A percentile compares a stretch with the other conserved stretches of the same genome.
These are phyloP conservation scores for Brachyrhaphis roseni DNA, from an alignment of 2,797 vertebrate genomes.

Conservation along the genomic window DNA sequence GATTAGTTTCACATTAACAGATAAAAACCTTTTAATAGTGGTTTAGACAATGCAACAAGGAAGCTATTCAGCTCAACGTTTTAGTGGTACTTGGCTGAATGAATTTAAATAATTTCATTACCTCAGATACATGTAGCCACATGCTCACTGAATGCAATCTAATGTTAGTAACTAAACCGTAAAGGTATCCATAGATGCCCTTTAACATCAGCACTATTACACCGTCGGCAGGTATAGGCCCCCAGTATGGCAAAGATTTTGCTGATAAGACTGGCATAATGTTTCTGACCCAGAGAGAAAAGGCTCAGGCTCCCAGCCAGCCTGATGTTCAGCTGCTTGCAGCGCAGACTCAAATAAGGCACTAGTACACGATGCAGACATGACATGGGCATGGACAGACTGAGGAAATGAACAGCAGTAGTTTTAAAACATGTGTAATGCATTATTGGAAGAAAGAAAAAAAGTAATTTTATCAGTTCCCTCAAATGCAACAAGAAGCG, in stretches of 20 bases:
- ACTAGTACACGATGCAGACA: conserved; percentile 82
- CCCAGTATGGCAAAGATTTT: conserved; percentile 75
- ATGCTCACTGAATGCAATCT: conserved; percentile 77
- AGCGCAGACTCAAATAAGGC: conserved; percentile 82
- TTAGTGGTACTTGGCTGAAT: conserved; percentile 57
- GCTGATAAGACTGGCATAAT: conserved; percentile 64
- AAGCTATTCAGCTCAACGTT: conserved; percentile 52
- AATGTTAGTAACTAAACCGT: conserved; percentile 64
- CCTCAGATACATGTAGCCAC: conserved; percentile 69
- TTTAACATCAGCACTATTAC: conserved; percentile 63
- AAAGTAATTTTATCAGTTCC: conserved; percentile 17
- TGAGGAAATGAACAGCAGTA: conserved; percentile 41
- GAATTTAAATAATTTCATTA: conserved; percentile 59
- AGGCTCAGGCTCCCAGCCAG: conserved; percentile 66
- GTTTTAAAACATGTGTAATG: conserved; percentile 39
- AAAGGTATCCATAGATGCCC: conserved; percentile 63
- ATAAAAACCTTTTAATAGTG: conserved; percentile 66
- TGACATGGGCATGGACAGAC: conserved; percentile 62
- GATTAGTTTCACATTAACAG: conserved; percentile 73
- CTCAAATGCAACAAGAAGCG: conserved; percentile 19
- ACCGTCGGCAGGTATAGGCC: conserved; percentile 66
- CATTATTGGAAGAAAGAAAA: conserved; percentile 21
- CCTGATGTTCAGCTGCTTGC: conserved; percentile 66
- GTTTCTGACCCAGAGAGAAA: conserved; percentile 70
- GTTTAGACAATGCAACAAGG: conserved; percentile 67